Percentiles rank a stretch among this genome's conserved stretches.
Conservation (phyloP, 2,888 invertebrate species). For the Trachelus tabidus region DNA sequence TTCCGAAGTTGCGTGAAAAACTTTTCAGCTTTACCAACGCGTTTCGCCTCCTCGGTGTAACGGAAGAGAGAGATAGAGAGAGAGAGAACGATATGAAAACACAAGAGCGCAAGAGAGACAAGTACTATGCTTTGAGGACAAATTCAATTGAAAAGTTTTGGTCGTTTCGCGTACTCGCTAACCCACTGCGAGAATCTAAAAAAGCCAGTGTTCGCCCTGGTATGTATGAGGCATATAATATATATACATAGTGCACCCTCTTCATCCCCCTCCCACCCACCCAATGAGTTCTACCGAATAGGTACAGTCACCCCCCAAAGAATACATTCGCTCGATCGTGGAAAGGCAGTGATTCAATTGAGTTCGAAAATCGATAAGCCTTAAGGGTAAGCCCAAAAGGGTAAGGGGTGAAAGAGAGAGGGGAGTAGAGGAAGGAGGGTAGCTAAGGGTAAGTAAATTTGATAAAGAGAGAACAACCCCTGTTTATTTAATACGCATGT, state of each 20-base stretch:
- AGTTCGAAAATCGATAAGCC: conserved; percentile 10
- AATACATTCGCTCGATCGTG: background rate
- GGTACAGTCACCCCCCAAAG: background rate
- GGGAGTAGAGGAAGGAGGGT: background rate
- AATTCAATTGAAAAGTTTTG: background rate
- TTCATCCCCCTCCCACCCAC: too few relatives aligned
- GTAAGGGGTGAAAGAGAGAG: too few relatives aligned
- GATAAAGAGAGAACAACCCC: conserved; percentile 2
- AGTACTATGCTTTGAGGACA: background rate
- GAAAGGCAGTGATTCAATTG: background rate
- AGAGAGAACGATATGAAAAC: background rate
- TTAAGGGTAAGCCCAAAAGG: background rate
- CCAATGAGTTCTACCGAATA: background rate
- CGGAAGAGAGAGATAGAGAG: background rate
- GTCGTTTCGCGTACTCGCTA: background rate
- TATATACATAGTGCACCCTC: background rate
- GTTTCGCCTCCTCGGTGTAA: background rate
- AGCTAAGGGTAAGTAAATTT: conserved; percentile 5
- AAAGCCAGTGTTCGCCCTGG: background rate
- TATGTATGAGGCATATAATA: background rate
- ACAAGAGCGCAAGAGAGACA: background rate
- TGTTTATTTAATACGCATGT: conserved; percentile 23
- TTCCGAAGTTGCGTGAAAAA: background rate
- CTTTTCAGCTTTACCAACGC: background rate
- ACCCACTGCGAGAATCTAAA: background rate